Conservation (phyloP, 2,113 vertebrate genomes). For the Isichthys henryi region DNA sequence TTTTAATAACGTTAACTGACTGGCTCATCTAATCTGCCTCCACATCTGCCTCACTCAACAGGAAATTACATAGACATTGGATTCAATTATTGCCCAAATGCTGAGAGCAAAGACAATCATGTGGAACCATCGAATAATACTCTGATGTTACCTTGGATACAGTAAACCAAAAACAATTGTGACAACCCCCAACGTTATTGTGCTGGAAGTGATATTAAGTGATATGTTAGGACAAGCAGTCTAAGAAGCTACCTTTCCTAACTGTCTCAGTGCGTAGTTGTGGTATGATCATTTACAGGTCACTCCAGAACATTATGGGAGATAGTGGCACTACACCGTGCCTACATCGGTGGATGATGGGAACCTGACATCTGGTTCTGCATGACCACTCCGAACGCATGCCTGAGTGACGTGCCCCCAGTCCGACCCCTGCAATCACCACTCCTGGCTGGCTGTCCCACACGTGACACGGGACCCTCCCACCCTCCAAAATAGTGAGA, state of each 20-base stretch:
- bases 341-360: background rate
- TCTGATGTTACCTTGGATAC: background rate
- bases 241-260: background rate
- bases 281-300: background rate
- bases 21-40: slow-evolving; percentile 5
- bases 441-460: background rate
- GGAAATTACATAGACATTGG: slow-evolving; percentile 21
- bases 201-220: background rate
- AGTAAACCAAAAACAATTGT: background rate
- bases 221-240: background rate
- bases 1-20: slow-evolving; percentile 18
- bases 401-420: background rate
- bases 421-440: background rate
- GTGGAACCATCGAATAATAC: background rate
- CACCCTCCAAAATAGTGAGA: background rate
- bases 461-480: background rate
- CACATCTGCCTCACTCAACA: slow-evolving; percentile 10
- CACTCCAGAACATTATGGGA: background rate
- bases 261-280: background rate
- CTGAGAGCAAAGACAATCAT: slow-evolving; percentile 22
- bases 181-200: background rate
- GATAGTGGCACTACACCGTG: background rate
- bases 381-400: background rate
- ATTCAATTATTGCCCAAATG: slow-evolving; percentile 8
- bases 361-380: background rate